Evolutionary conservation across 1,140 invertebrate species (phyloP).

Genomic region (Phenacoccus solenopsis): DNA sequence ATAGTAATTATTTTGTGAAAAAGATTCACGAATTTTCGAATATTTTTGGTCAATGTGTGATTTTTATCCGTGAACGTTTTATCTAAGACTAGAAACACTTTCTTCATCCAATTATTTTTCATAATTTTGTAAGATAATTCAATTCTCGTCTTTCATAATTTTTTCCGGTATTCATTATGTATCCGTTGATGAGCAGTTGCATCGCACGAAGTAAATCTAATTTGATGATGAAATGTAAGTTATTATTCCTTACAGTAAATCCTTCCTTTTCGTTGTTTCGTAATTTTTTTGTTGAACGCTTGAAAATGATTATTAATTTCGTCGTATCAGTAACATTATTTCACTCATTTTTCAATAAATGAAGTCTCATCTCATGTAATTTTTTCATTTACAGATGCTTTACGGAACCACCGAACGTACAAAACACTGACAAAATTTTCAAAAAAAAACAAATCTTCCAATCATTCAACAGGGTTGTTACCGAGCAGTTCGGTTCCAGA

Average conservation of each 20-base stretch:
- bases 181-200: background rate
- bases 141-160: background rate
- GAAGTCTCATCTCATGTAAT: background rate
- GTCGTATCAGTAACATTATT: no score
- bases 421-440: background rate
- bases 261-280: no score
- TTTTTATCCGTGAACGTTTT: no score
- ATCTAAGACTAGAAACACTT: no score
- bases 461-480: background rate
- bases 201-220: background rate
- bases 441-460: background rate
- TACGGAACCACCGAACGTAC: background rate
- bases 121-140: no score
- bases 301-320: no score
- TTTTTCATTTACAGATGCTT: background rate
- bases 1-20: no score
- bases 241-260: no score
- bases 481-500: background rate
- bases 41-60: no score
- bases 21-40: no score
- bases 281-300: no score
- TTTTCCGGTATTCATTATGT: background rate
- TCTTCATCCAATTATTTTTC: no score
- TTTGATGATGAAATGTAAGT: background rate
- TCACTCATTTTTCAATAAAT: background rate